These are phyloP conservation scores for Cyprinus carpio DNA, from an alignment of 2,113 vertebrate genomes.

Conservation along the genomic window DNA sequence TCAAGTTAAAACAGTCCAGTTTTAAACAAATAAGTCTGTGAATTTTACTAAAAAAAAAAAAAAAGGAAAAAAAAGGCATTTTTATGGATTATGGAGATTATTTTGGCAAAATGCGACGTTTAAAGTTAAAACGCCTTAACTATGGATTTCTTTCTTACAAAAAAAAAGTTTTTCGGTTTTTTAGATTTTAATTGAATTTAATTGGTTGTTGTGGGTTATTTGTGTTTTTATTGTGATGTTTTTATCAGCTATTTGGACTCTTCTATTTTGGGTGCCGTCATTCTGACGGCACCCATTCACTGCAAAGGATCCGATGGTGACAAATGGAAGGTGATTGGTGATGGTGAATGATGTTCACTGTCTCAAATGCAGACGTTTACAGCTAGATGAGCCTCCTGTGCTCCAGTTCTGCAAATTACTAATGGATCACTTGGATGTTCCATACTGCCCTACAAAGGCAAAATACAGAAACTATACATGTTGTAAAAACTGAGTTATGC, in stretches of 20 bases:
- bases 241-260: not conserved
- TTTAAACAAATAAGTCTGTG: too few relatives aligned
- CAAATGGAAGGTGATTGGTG: constrained; percentile 18
- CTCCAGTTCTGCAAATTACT: constrained; percentile 65
- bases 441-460: not conserved
- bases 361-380: constrained; percentile 18
- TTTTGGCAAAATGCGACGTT: not conserved
- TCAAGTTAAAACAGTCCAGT: too few relatives aligned
- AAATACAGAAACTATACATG: not conserved
- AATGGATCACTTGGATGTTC: constrained; percentile 41
- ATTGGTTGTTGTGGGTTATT: not conserved
- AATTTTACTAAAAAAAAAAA: too few relatives aligned
- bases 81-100: too few relatives aligned
- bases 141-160: not conserved
- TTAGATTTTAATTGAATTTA: not conserved
- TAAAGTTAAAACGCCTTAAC: not conserved
- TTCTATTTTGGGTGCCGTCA: too few relatives aligned
- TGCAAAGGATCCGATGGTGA: not conserved
- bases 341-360: constrained; percentile 39
- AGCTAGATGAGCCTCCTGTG: constrained; percentile 46
- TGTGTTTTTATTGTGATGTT: too few relatives aligned
- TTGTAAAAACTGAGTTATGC: not conserved
- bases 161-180: not conserved
- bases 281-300: not conserved
- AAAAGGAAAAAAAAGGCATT: too few relatives aligned